Evolutionary conservation across 2,797 vertebrate genomes (phyloP).

Genomic region (Chaunax sp.): DNA sequence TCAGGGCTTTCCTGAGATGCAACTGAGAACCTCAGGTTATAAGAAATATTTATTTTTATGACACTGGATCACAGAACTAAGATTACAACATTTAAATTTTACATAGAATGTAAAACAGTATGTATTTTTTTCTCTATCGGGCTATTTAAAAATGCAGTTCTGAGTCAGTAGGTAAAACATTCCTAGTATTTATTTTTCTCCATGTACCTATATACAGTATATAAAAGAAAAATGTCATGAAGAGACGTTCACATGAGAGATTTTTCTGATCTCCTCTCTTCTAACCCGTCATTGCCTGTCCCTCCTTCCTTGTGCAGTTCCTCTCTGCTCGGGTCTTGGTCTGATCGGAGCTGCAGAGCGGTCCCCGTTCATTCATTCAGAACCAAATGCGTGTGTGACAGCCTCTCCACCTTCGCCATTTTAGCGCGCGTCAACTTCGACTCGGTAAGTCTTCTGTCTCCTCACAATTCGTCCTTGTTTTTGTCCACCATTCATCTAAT

Average conservation of each 20-base stretch:
- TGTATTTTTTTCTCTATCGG: neutral
- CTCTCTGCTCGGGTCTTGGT: slow-evolving; percentile 96
- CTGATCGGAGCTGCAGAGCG: slow-evolving; percentile 96
- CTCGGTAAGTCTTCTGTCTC: slow-evolving; percentile 89
- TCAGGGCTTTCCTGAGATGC: slow-evolving; percentile 14
- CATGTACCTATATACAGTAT: neutral
- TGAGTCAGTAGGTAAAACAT: too few relatives aligned
- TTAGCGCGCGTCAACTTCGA: slow-evolving; percentile 96
- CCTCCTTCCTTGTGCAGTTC: slow-evolving; percentile 83
- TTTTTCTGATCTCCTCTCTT: slow-evolving; percentile 66
- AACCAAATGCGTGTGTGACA: slow-evolving; percentile 98
- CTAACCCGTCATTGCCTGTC: slow-evolving; percentile 65
- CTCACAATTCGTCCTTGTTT: neutral
- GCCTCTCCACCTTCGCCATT: slow-evolving; percentile 98
- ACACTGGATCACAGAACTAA: slow-evolving; percentile 1
- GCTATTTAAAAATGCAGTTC: neutral
- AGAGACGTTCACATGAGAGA: slow-evolving; percentile 40
- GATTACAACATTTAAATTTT: neutral
- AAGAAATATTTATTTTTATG: neutral
- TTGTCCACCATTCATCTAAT: slow-evolving; percentile 1
- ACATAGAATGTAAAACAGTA: neutral
- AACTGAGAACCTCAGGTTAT: slow-evolving; percentile 6
- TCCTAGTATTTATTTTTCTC: neutral
- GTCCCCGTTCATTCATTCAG: slow-evolving; percentile 93
- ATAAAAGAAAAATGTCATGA: neutral